A percentile compares a stretch with the other conserved stretches of the same genome.
Evolutionary conservation across 2,113 vertebrate species (phyloP).

Genomic region (Pelecanoides urinatrix): DNA sequence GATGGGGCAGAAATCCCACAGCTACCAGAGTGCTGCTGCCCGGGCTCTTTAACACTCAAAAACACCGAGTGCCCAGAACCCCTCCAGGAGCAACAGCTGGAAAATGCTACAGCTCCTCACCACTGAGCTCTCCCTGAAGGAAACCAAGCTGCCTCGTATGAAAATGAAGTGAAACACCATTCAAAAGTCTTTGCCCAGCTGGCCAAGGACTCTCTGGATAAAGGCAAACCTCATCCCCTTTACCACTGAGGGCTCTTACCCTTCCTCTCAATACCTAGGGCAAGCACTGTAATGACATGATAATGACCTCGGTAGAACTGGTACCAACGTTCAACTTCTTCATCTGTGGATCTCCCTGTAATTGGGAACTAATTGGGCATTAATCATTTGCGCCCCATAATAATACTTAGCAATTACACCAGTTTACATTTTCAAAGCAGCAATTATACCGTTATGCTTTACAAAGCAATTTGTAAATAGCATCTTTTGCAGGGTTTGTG

Average conservation of each 20-base stretch:
- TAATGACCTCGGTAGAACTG: rapidly evolving
- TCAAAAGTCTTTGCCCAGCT: neutral
- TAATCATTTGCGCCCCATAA: neutral
- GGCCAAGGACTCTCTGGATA: neutral
- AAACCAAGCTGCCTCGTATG: neutral
- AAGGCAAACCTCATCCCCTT: neutral
- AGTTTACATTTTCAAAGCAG: neutral
- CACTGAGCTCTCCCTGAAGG: neutral
- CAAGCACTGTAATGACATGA: neutral
- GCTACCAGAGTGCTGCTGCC: neutral
- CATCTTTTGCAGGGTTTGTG: neutral
- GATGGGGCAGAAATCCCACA: neutral
- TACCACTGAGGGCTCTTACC: neutral
- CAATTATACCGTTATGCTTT: neutral
- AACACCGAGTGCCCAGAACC: neutral
- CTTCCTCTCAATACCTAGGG: neutral
- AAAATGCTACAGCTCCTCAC: neutral
- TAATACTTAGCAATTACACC: neutral
- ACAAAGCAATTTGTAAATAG: neutral
- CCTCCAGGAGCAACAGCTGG: neutral
- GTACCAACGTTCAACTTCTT: neutral
- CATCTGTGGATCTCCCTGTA: neutral
- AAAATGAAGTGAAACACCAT: neutral
- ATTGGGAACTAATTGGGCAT: neutral
- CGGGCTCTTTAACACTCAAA: neutral